A percentile compares a stretch with the other conserved stretches of the same genome.
These are phyloP conservation scores for Entomyzon cyanotis DNA, from an alignment of 2,113 vertebrate genomes.

Conservation along the genomic window DNA sequence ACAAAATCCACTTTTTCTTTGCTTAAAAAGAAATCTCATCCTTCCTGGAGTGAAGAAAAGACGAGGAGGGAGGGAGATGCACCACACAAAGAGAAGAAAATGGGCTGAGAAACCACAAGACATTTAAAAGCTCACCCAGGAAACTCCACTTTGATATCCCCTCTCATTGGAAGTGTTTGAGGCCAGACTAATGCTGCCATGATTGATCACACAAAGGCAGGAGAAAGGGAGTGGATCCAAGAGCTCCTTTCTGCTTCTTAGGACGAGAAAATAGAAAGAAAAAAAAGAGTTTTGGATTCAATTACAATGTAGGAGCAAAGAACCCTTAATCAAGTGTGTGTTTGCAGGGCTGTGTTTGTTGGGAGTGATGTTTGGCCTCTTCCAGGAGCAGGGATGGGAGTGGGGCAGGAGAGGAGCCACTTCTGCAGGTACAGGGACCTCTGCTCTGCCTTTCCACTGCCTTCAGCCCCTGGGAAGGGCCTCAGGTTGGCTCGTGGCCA, in stretches of 20 bases:
- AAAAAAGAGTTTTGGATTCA: neutral
- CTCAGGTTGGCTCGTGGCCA: neutral
- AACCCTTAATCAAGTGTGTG: neutral
- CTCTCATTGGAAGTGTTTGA: conserved; percentile 27
- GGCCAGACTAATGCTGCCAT: conserved; percentile 22
- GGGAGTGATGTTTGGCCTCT: fast-evolving
- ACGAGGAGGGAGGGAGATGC: neutral
- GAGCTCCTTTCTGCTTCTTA: neutral
- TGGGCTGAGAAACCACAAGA: conserved; percentile 46
- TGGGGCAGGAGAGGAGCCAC: neutral
- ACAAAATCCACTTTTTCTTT: neutral
- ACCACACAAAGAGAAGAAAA: conserved; percentile 43
- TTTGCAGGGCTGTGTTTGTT: neutral
- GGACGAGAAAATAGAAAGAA: neutral
- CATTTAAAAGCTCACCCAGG: conserved; percentile 30
- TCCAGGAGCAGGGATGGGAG: neutral
- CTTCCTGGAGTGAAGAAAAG: conserved; percentile 27
- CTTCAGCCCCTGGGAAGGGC: neutral
- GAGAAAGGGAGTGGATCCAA: neutral
- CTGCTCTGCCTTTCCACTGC: neutral
- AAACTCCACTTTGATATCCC: conserved; percentile 57
- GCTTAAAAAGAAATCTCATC: conserved; percentile 14
- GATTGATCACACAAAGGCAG: conserved; percentile 23
- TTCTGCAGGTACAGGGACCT: fast-evolving
- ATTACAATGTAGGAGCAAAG: neutral